These are phyloP conservation scores for Cyanistes caeruleus DNA, from an alignment of 2,113 vertebrate genomes.

Conservation along the genomic window DNA sequence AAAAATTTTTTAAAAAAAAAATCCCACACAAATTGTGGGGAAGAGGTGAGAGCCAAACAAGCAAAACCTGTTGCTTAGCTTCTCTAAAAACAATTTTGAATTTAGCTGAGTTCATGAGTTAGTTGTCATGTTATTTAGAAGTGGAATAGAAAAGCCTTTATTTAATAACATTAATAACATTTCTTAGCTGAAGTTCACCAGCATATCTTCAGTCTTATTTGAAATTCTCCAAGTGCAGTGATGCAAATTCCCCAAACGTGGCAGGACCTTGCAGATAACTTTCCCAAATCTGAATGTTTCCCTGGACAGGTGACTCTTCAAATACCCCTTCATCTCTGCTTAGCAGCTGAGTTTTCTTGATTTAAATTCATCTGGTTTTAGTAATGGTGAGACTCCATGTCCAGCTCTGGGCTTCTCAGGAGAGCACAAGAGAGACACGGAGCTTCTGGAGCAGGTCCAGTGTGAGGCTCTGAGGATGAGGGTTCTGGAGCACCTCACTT, in stretches of 20 bases:
- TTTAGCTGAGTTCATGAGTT: background rate
- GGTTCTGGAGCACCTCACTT: background rate
- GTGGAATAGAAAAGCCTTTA: background rate
- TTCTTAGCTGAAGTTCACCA: background rate
- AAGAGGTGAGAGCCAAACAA: background rate
- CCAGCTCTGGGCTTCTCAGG: background rate
- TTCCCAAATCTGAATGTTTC: background rate
- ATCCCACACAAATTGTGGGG: background rate
- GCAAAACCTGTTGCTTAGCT: background rate
- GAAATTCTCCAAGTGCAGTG: background rate
- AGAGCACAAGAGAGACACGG: background rate
- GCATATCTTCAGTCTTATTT: rapidly evolving
- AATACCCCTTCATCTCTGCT: no score
- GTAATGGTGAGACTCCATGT: background rate
- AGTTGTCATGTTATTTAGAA: background rate
- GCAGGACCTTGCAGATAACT: background rate
- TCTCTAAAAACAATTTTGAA: background rate
- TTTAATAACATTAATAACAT: background rate
- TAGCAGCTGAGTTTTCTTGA: background rate
- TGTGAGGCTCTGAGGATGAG: background rate
- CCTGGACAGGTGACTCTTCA: rapidly evolving
- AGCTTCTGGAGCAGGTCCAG: background rate
- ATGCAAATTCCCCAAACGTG: background rate
- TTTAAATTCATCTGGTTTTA: background rate
- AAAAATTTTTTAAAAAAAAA: background rate